Conservation (phyloP, 2,888 invertebrate species). For the Monoplex corrugatus region DNA sequence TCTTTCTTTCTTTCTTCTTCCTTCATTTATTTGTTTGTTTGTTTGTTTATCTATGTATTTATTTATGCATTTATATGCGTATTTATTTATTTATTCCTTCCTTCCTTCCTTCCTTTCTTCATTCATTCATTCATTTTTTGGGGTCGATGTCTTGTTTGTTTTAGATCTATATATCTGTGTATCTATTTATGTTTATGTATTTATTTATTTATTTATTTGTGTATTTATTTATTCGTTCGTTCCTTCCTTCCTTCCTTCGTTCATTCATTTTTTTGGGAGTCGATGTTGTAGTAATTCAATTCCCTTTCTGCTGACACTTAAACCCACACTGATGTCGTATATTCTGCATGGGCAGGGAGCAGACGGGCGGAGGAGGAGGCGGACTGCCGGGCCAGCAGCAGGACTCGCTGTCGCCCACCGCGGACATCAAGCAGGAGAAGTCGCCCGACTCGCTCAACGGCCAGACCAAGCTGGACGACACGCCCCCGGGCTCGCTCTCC, state of each 20-base stretch:
- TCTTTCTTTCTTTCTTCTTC: neutral
- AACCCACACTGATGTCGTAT: neutral
- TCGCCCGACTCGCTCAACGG: slow-evolving; percentile 72
- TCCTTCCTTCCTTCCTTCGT: no score
- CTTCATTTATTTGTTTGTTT: neutral
- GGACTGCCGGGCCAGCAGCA: slow-evolving; percentile 50
- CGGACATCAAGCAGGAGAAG: slow-evolving; percentile 72
- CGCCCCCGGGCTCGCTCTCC: slow-evolving; percentile 57
- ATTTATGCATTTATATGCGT: no score
- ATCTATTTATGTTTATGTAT: no score
- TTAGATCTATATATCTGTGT: no score
- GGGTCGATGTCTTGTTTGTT: no score
- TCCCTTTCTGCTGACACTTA: neutral
- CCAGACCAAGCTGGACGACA: slow-evolving; percentile 69
- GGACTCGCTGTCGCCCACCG: slow-evolving; percentile 62
- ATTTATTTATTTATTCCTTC: no score
- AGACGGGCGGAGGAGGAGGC: slow-evolving; percentile 50
- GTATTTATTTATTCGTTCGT: neutral
- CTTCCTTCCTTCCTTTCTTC: no score
- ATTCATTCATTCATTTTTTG: no score
- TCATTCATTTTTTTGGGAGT: neutral
- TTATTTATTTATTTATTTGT: neutral
- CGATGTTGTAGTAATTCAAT: neutral
- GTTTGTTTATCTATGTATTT: neutral
- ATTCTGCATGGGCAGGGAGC: slow-evolving; percentile 48